phyloP scores from a whole-genome alignment of 2,888 invertebrate species.

The Leptopilina myrica region DNA sequence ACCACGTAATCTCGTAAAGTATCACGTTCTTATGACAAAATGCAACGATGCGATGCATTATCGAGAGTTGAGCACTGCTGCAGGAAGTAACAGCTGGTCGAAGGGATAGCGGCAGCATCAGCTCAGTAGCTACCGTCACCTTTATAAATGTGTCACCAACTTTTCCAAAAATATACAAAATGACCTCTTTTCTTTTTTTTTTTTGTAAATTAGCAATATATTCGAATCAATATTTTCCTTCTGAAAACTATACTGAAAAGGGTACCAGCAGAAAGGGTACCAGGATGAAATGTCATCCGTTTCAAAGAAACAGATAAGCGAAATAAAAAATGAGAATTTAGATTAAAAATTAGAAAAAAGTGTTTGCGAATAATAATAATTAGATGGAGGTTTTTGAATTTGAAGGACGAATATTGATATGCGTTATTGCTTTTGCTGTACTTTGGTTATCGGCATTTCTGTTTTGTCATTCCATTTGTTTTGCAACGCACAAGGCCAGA shows the following conservation, averaged over 20 bases:
- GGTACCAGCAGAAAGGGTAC: slow-evolving; percentile 37
- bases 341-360: not conserved
- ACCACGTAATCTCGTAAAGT: slow-evolving; percentile 28
- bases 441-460: slow-evolving; percentile 67
- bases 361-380: too few species aligned
- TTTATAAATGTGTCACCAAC: slow-evolving; percentile 48
- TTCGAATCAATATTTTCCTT: not conserved
- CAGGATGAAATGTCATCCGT: slow-evolving; percentile 2
- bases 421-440: slow-evolving; percentile 23
- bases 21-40: slow-evolving; percentile 49
- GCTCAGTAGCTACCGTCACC: slow-evolving; percentile 59
- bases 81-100: slow-evolving; percentile 67
- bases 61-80: slow-evolving; percentile 59
- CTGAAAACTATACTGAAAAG: not conserved
- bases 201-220: not conserved
- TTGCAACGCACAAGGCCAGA: slow-evolving; percentile 64
- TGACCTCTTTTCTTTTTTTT: not conserved
- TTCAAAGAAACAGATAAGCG: not conserved
- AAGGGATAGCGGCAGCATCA: slow-evolving; percentile 61
- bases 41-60: slow-evolving; percentile 47
- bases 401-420: not conserved
- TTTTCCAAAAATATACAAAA: not conserved
- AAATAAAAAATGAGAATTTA: slow-evolving; percentile 12
- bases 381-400: not conserved
- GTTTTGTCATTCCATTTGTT: slow-evolving; percentile 59